A percentile compares a stretch with the other conserved stretches of the same genome.
phyloP scores from a whole-genome alignment of 2,888 invertebrate species.

The Drosophila demipolita region DNA sequence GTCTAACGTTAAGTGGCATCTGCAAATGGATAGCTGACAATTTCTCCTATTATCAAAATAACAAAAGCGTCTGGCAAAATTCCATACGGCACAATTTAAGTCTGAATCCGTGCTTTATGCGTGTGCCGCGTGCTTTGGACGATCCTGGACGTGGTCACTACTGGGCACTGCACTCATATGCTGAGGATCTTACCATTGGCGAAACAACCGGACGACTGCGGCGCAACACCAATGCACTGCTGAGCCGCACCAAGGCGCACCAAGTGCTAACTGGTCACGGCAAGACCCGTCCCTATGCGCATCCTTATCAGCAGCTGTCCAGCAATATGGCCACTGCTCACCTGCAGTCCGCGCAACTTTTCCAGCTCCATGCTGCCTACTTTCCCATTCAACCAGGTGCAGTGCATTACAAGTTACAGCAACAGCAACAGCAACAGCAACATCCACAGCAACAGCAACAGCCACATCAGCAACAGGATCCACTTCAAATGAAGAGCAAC shows the following conservation, averaged over 20 bases:
- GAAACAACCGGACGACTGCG: conserved; percentile 97
- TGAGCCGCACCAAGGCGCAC: conserved; percentile 31
- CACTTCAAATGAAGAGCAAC: not conserved
- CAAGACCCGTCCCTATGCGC: conserved; percentile 41
- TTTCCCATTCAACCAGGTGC: conserved; percentile 71
- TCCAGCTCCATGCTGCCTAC: conserved; percentile 72
- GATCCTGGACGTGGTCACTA: conserved; percentile 90
- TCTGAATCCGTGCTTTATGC: conserved; percentile 98
- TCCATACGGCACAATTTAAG: conserved; percentile 87
- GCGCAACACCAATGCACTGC: conserved; percentile 82
- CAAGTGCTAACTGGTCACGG: conserved; percentile 20
- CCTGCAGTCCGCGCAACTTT: conserved; percentile 3
- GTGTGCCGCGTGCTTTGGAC: conserved; percentile 95
- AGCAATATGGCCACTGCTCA: conserved; percentile 16
- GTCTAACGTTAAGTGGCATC: conserved; percentile 92
- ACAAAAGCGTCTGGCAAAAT: conserved; percentile 88
- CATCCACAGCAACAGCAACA: conserved; percentile 7
- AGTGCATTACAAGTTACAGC: conserved; percentile 17
- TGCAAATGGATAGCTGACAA: conserved; percentile 94
- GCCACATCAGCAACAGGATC: not conserved
- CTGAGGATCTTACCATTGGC: conserved; percentile 98
- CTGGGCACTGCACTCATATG: conserved; percentile 98
- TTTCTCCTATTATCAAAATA: conserved; percentile 82
- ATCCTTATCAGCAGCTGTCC: conserved; percentile 66
- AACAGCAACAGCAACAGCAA: not conserved